phyloP scores from a whole-genome alignment of 2,113 vertebrate species.

The Ceratotherium simum region DNA sequence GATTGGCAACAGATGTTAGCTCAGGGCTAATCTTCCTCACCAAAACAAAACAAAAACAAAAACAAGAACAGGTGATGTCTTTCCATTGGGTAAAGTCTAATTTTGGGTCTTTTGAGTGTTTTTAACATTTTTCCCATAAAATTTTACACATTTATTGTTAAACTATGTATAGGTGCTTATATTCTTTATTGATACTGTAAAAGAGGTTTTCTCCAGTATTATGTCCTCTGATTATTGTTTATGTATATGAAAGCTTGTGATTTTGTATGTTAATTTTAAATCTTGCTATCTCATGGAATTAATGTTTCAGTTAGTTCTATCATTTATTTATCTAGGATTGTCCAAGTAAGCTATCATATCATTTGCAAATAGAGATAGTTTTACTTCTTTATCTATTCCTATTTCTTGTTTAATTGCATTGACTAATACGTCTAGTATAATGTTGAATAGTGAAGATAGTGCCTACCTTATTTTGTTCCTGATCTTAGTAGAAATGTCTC shows the following conservation, averaged over 20 bases:
- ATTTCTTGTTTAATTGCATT: not conserved
- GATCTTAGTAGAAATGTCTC: not conserved
- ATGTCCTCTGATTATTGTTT: not conserved
- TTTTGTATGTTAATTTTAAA: not conserved
- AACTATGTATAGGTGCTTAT: not conserved
- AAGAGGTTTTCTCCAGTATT: not conserved
- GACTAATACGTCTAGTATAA: not conserved
- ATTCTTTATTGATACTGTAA: not conserved
- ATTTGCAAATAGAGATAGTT: not conserved
- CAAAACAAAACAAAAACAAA: no score
- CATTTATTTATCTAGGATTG: not conserved
- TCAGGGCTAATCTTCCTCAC: no score
- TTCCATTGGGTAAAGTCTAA: not conserved
- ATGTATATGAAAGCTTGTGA: not conserved
- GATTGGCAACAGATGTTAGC: no score
- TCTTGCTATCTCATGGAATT: not conserved
- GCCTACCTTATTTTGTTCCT: not conserved
- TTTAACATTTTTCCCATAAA: not conserved
- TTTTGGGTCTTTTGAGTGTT: not conserved
- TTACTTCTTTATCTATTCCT: not conserved
- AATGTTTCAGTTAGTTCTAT: not conserved
- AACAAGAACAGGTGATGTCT: not conserved
- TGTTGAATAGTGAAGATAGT: not conserved
- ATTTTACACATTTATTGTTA: not conserved
- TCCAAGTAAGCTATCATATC: not conserved